Evolutionary conservation across 2,797 vertebrate species (phyloP).

Genomic region (Labroides dimidiatus): DNA sequence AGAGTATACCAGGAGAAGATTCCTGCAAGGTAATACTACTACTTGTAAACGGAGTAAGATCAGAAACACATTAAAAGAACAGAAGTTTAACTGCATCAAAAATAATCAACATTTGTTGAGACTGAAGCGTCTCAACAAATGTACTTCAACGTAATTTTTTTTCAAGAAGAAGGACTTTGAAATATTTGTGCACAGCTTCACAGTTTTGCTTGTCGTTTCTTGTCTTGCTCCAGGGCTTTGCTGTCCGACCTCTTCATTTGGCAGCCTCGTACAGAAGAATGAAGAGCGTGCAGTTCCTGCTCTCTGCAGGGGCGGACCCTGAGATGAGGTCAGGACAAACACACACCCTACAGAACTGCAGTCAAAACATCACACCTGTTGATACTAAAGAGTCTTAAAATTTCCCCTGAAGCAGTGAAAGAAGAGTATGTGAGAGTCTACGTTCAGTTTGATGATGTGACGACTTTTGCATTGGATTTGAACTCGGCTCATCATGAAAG

Average conservation of each 20-base stretch:
- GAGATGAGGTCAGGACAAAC: constrained; percentile 74
- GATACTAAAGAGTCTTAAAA: background rate
- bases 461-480: background rate
- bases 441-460: background rate
- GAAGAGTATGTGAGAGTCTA: background rate
- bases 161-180: background rate
- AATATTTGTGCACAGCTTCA: background rate
- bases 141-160: background rate
- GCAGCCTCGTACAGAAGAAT: constrained; percentile 73
- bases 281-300: constrained; percentile 72
- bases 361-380: background rate
- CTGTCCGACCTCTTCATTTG: constrained; percentile 77
- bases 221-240: constrained; percentile 48
- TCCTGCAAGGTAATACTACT: constrained; percentile 55
- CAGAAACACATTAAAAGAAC: background rate
- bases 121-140: background rate
- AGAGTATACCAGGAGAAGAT: background rate
- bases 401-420: background rate
- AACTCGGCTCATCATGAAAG: background rate
- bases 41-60: background rate
- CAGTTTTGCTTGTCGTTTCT: constrained; percentile 26
- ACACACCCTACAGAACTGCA: background rate
- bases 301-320: constrained; percentile 75
- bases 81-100: background rate
- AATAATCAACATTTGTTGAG: background rate